These are phyloP conservation scores for Pycnonotus jocosus DNA, from an alignment of 2,113 vertebrate species.

Conservation along the genomic window DNA sequence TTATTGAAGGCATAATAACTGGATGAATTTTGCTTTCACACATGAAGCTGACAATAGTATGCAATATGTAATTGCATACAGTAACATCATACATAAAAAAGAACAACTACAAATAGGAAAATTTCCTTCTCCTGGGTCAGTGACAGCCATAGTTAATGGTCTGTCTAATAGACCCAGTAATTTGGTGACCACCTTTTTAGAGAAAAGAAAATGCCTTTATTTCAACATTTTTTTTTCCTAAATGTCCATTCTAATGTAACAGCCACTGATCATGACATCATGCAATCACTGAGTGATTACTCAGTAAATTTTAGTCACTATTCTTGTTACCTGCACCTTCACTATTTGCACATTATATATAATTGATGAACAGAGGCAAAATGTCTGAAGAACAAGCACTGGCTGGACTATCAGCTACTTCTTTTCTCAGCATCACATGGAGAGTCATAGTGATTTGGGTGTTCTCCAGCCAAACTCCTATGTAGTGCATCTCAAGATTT, in stretches of 20 bases:
- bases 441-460: not conserved
- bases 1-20: not conserved
- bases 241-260: not conserved
- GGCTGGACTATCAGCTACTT: not conserved
- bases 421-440: not conserved
- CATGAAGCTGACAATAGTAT: not conserved
- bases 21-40: not conserved
- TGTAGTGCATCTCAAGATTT: not conserved
- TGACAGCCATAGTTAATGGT: not conserved
- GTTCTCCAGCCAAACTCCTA: not conserved
- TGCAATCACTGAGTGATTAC: not conserved
- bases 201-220: constrained; percentile 18
- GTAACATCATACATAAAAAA: not conserved
- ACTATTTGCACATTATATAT: not conserved
- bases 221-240: constrained; percentile 24
- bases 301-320: not conserved
- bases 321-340: not conserved
- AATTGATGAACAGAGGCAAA: not conserved
- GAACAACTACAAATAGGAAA: not conserved
- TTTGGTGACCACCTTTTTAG: not conserved
- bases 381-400: not conserved
- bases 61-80: not conserved
- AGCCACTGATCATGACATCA: not conserved
- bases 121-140: constrained; percentile 1
- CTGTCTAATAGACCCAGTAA: constrained; percentile 12